These are phyloP conservation scores for Scopus umbretta DNA, from an alignment of 2,113 vertebrate genomes.

Conservation along the genomic window DNA sequence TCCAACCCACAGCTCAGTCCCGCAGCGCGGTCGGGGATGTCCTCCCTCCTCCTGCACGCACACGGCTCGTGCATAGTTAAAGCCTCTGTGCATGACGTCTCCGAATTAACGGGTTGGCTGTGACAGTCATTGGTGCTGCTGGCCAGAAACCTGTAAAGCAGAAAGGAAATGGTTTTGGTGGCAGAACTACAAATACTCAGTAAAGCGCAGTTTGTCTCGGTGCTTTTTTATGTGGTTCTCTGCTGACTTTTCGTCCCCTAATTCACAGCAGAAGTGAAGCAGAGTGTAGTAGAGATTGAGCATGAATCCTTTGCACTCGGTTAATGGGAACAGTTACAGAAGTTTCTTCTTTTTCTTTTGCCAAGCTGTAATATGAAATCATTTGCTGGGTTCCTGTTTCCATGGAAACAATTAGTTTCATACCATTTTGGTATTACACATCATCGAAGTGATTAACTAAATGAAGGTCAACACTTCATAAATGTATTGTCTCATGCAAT, in stretches of 20 bases:
- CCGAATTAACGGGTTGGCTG: fast-evolving
- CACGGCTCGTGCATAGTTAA: fast-evolving
- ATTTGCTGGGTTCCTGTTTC: conserved; percentile 18
- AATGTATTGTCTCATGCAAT: conserved; percentile 23
- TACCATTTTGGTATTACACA: neutral
- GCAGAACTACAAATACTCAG: conserved; percentile 45
- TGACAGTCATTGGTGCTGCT: neutral
- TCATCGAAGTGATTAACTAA: conserved; percentile 29
- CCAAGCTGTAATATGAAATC: conserved; percentile 50
- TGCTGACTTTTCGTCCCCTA: neutral
- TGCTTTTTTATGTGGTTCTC: conserved; percentile 49
- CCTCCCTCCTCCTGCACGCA: neutral
- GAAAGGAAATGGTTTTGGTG: conserved; percentile 44
- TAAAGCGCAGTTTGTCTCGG: conserved; percentile 12
- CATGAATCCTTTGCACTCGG: neutral
- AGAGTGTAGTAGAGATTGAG: conserved; percentile 5
- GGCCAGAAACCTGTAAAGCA: conserved; percentile 62
- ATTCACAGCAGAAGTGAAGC: conserved; percentile 53
- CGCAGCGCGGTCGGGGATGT: fast-evolving
- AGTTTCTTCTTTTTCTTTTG: conserved; percentile 60
- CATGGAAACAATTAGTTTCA: conserved; percentile 18
- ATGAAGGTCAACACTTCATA: conserved; percentile 15
- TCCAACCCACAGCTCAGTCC: neutral
- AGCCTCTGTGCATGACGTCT: neutral
- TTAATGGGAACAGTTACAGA: conserved; percentile 61